These are phyloP conservation scores for Lagocephalus sceleratus DNA, from an alignment of 2,797 vertebrate species.

Conservation along the genomic window DNA sequence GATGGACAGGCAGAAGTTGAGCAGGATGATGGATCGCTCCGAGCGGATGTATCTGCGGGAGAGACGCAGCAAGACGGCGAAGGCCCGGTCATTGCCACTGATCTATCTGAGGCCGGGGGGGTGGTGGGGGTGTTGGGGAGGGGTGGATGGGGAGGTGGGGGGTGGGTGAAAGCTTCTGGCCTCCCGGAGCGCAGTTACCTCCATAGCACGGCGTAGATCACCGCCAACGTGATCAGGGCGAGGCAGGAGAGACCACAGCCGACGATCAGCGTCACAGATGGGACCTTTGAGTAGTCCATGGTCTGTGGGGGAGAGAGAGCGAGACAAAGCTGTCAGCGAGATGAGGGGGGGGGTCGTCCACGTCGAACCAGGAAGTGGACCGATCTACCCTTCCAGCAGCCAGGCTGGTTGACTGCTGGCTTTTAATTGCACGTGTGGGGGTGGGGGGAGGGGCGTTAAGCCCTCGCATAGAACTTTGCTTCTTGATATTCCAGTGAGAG, in stretches of 20 bases:
- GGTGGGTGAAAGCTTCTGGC: not conserved
- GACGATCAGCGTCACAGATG: slow-evolving; percentile 97
- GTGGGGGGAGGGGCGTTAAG: slow-evolving; percentile 46
- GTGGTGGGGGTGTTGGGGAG: too few species aligned
- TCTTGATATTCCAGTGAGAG: not conserved
- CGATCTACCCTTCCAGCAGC: slow-evolving; percentile 50
- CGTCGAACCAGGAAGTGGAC: slow-evolving; percentile 43
- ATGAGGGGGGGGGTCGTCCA: slow-evolving; percentile 53
- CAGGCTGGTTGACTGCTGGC: slow-evolving; percentile 34
- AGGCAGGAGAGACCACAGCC: slow-evolving; percentile 98
- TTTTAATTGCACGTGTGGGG: slow-evolving; percentile 42
- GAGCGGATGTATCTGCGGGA: slow-evolving; percentile 90
- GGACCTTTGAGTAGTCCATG: slow-evolving; percentile 97
- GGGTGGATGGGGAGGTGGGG: not conserved
- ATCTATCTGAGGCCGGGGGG: too few species aligned
- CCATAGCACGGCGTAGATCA: slow-evolving; percentile 95
- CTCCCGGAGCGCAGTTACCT: slow-evolving; percentile 78
- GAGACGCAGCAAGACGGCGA: slow-evolving; percentile 13
- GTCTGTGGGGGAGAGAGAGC: slow-evolving; percentile 79
- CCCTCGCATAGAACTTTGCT: slow-evolving; percentile 30
- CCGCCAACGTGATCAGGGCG: slow-evolving; percentile 92
- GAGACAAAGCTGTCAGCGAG: slow-evolving; percentile 60
- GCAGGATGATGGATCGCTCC: slow-evolving; percentile 96
- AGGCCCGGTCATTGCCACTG: not conserved
- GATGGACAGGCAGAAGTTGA: slow-evolving; percentile 99